Evolutionary conservation across 1,140 invertebrate genomes (phyloP), one percentile per base, ranked within the genome.

Genomic region (Cydia fagiglandana): DNA sequence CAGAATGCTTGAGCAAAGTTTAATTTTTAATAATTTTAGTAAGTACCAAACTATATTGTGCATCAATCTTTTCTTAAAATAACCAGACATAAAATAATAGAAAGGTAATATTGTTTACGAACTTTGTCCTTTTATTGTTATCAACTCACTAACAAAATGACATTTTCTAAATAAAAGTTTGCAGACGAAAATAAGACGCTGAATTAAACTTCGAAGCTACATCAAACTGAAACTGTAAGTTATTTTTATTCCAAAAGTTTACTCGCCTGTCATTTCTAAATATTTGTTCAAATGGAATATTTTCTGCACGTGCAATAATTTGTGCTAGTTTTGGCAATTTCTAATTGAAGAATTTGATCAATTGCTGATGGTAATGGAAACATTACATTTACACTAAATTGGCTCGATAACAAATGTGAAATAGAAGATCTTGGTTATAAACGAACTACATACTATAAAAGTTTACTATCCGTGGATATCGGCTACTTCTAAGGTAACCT

Each of bases 161-260:
- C 56, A 61, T 6, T 24, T 2, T 61, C 20, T 20, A 6, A 61
- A 61, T 24, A 24, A 61, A 41, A 61, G 56, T 61, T 61, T 12
- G 15, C 2, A 10, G 56, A 61, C 20, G 17, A 61, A 61, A 61
- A 24, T 24, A 24, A 24, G 56, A 24, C 56, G n/a, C 10, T 6
- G 17, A 20, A 24, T 61, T 24, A 61, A 61, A 24, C 50, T 56
- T 56, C 50, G 4, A 24, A 61, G 10, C 2, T 10, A 10, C n/a
- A 10, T 20, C 56, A 12, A 20, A 61, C 3, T 20, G 17, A 20
- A 9, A 61, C 53, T 17, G 0, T 61, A 61, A 61, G 17, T 12
- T 61, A 61, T 61, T 61, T 61, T 24, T 61, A 61, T 61, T 61
- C 24, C 6, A 61, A 61, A 61, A 56, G 15, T 56, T 61, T 61